A percentile compares a stretch with the other conserved stretches of the same genome.
These are phyloP conservation scores for Thamnaconus septentrionalis DNA, from an alignment of 2,113 vertebrate genomes.

Conservation along the genomic window DNA sequence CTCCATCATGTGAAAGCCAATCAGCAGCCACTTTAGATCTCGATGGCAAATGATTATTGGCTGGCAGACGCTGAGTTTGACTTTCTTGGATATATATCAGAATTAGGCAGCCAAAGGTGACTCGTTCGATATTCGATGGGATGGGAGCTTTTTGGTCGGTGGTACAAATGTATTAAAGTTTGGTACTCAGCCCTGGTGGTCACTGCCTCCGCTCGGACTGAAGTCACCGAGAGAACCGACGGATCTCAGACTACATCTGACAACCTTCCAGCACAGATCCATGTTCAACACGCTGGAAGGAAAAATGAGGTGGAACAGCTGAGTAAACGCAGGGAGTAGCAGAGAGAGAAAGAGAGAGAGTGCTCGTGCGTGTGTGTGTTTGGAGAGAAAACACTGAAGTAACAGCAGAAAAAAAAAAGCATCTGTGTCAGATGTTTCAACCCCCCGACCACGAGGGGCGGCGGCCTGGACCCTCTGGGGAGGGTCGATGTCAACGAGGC, in stretches of 20 bases:
- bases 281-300: constrained; percentile 23
- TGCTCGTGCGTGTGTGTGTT: constrained; percentile 36
- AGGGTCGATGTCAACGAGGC: constrained; percentile 5
- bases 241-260: too few relatives aligned
- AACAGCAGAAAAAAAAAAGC: constrained; percentile 47
- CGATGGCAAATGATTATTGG: too few relatives aligned
- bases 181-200: constrained; percentile 20
- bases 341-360: constrained; percentile 26
- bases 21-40: too few relatives aligned
- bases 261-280: constrained; percentile 10
- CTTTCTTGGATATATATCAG: constrained; percentile 18
- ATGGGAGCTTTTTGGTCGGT: too few relatives aligned
- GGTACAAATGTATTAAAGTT: too few relatives aligned
- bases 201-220: background rate
- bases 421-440: constrained; percentile 50
- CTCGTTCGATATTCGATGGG: too few relatives aligned
- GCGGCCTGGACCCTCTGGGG: constrained; percentile 2
- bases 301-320: constrained; percentile 42
- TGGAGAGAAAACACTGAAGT: constrained; percentile 53
- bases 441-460: constrained; percentile 25
- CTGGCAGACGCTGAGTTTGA: too few relatives aligned
- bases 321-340: constrained; percentile 38
- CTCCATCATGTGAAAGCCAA: too few relatives aligned
- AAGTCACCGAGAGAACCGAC: background rate
- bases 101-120: too few relatives aligned